phyloP scores from a whole-genome alignment of 2,888 invertebrate species.

The Caenorhabditis sp. region DNA sequence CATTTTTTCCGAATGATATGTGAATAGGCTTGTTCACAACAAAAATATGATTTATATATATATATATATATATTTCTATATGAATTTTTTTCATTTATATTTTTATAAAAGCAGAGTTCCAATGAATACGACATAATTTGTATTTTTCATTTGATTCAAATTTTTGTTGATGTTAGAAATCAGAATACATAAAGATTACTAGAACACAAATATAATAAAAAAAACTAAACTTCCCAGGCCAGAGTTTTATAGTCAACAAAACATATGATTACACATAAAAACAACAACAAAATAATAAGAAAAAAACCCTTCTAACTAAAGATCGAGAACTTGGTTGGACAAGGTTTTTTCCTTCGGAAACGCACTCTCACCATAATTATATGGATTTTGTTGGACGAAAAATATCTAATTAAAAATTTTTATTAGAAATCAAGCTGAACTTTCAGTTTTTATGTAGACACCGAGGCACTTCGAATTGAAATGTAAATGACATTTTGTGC shows the following conservation, averaged over 20 bases:
- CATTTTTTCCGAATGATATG: background rate
- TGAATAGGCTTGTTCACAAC: constrained; percentile 1
- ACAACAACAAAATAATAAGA: background rate
- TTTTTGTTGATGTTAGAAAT: background rate
- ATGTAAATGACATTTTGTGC: no score
- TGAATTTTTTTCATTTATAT: background rate
- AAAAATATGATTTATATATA: background rate
- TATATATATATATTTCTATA: no score
- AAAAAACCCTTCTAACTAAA: no score
- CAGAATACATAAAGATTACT: background rate
- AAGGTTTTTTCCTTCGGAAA: no score
- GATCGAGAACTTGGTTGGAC: no score
- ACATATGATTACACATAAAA: background rate
- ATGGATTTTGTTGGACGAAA: background rate
- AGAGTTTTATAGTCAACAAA: no score
- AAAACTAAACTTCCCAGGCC: no score
- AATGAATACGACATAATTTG: background rate
- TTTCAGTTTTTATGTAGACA: background rate
- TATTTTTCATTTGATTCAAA: background rate
- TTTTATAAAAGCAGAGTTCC: background rate
- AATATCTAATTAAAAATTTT: background rate
- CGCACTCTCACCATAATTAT: no score
- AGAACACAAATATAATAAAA: background rate
- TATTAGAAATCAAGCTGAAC: background rate
- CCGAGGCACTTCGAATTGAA: no score